Evolutionary conservation across 2,113 vertebrate species (phyloP).

Genomic region (Python bivittatus): DNA sequence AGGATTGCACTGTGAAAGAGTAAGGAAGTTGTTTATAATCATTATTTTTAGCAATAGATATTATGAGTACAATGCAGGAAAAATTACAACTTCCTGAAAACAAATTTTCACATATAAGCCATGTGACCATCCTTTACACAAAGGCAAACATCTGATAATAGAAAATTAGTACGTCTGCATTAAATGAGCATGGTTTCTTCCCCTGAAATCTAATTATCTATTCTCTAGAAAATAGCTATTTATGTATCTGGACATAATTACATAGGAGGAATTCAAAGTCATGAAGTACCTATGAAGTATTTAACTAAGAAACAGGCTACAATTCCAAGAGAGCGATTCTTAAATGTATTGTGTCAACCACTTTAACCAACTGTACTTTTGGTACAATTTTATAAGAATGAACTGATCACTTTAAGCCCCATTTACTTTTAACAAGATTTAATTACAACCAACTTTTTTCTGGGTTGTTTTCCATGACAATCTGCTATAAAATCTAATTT

Average conservation of each 20-base stretch:
- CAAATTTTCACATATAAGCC: not conserved
- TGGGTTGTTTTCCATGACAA: not conserved
- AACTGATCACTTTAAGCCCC: not conserved
- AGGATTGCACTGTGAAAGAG: not conserved
- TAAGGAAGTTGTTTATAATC: not conserved
- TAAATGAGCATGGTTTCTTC: not conserved
- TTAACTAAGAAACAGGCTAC: not conserved
- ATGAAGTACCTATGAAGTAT: not conserved
- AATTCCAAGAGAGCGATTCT: not conserved
- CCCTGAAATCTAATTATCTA: not conserved
- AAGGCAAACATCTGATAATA: not conserved
- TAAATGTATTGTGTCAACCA: not conserved
- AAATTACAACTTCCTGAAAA: not conserved
- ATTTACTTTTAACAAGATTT: not conserved
- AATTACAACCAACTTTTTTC: not conserved
- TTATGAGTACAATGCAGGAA: not conserved
- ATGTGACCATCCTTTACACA: not conserved
- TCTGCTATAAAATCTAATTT: not conserved
- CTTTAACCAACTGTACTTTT: not conserved
- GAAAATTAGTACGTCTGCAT: not conserved
- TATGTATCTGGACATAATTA: not conserved
- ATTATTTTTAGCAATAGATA: not conserved
- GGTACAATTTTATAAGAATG: not conserved
- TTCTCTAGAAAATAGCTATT: not conserved
- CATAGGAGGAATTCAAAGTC: not conserved